A percentile compares a stretch with the other conserved stretches of the same genome.
phyloP scores from a whole-genome alignment of 2,888 invertebrate species.

The Machimus rusticus region DNA sequence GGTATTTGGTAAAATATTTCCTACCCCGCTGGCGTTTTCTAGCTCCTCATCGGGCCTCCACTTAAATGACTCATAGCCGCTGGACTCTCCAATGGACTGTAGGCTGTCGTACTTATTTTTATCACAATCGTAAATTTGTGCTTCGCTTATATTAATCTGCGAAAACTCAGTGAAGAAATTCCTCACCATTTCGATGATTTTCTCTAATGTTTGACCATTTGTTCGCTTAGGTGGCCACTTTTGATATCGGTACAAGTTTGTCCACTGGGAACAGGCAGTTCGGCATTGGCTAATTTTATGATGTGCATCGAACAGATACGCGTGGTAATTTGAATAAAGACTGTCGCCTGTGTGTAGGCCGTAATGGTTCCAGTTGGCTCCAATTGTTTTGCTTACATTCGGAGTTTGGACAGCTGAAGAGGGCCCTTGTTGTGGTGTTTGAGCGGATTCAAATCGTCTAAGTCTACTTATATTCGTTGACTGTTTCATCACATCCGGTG shows the following conservation, averaged over 20 bases:
- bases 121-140: constrained; percentile 51
- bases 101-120: constrained; percentile 68
- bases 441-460: constrained; percentile 5
- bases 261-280: constrained; percentile 80
- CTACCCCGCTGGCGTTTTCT: constrained; percentile 47
- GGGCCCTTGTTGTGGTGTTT: not conserved
- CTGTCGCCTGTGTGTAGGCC: constrained; percentile 69
- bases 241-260: constrained; percentile 75
- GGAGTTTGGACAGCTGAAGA: constrained; percentile 55
- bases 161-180: constrained; percentile 60
- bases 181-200: constrained; percentile 55
- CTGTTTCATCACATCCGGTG: constrained; percentile 68
- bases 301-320: constrained; percentile 86
- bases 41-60: constrained; percentile 67
- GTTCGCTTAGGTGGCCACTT: constrained; percentile 56
- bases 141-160: constrained; percentile 32
- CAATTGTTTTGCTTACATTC: constrained; percentile 62
- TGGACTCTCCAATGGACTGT: constrained; percentile 74
- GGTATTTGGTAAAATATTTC: constrained; percentile 18
- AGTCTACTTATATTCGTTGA: constrained; percentile 43
- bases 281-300: constrained; percentile 78
- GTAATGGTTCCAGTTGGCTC: constrained; percentile 67
- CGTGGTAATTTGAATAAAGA: constrained; percentile 81
- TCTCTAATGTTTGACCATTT: constrained; percentile 56
- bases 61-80: constrained; percentile 79